These are phyloP conservation scores for Diuraphis noxia DNA, from an alignment of 1,140 invertebrate species.

Conservation along the genomic window DNA sequence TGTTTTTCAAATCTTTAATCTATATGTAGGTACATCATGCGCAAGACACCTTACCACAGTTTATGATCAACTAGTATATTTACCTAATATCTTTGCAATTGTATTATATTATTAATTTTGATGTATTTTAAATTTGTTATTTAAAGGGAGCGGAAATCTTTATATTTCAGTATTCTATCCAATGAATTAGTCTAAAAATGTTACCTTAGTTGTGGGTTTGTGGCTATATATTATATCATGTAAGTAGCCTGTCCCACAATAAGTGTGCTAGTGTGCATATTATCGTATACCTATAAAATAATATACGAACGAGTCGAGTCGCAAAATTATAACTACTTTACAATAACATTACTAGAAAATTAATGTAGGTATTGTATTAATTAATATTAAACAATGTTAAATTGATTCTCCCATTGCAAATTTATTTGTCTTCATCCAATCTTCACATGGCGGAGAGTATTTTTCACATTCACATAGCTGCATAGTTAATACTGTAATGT, in stretches of 20 bases:
- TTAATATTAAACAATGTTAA: not conserved
- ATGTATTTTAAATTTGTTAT: no score
- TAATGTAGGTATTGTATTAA: not conserved
- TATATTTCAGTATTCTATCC: not conserved
- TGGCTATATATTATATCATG: no score
- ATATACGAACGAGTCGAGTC: no score
- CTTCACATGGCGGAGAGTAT: not conserved
- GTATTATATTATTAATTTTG: not conserved
- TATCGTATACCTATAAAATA: no score
- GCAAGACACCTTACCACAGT: not conserved
- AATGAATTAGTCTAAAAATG: not conserved
- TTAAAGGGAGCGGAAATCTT: not conserved
- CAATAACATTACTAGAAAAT: not conserved
- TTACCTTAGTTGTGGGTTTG: not conserved
- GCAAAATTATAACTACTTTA: not conserved
- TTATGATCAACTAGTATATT: no score
- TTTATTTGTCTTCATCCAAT: not conserved
- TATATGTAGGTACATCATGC: no score
- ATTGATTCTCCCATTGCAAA: not conserved
- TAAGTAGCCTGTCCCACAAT: not conserved
- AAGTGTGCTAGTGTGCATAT: no score
- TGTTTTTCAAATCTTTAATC: not conserved
- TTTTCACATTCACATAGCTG: not conserved
- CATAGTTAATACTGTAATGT: not conserved
- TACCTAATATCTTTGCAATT: not conserved